Conservation (phyloP, 1,140 invertebrate genomes). For the Trialeurodes vaporariorum region DNA sequence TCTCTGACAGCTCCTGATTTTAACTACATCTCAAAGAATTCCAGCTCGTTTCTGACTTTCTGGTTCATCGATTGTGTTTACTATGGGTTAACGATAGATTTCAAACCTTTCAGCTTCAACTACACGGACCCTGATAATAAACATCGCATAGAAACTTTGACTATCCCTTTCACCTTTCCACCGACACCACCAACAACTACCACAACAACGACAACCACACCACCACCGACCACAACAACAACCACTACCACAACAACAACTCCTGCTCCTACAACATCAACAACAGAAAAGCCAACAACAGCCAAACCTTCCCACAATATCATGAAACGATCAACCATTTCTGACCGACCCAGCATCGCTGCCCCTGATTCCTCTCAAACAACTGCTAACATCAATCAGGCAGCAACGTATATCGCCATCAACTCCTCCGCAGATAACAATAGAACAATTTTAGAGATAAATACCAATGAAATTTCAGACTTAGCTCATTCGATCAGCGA, state of each 20-base stretch:
- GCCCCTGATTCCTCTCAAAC: background rate
- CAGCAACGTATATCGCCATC: background rate
- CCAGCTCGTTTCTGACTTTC: constrained; percentile 49
- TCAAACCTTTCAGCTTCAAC: constrained; percentile 42
- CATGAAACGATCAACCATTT: background rate
- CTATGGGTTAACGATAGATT: constrained; percentile 47
- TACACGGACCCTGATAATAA: constrained; percentile 45
- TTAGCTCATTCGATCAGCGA: background rate
- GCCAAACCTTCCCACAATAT: background rate
- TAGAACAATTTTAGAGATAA: background rate
- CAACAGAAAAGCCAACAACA: background rate
- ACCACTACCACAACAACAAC: constrained; percentile 17
- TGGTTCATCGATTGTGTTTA: constrained; percentile 68
- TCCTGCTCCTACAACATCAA: background rate
- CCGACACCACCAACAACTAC: constrained; percentile 17
- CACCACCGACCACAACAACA: background rate
- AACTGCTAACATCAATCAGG: background rate
- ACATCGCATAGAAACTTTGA: constrained; percentile 54
- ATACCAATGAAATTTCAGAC: background rate
- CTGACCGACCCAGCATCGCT: too few relatives aligned
- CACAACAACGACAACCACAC: constrained; percentile 3
- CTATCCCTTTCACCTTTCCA: constrained; percentile 37
- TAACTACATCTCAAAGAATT: constrained; percentile 44
- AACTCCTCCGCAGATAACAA: background rate
- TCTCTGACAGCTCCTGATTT: constrained; percentile 44